Conservation (phyloP, 2,888 invertebrate genomes). For the Papilio demoleus region DNA sequence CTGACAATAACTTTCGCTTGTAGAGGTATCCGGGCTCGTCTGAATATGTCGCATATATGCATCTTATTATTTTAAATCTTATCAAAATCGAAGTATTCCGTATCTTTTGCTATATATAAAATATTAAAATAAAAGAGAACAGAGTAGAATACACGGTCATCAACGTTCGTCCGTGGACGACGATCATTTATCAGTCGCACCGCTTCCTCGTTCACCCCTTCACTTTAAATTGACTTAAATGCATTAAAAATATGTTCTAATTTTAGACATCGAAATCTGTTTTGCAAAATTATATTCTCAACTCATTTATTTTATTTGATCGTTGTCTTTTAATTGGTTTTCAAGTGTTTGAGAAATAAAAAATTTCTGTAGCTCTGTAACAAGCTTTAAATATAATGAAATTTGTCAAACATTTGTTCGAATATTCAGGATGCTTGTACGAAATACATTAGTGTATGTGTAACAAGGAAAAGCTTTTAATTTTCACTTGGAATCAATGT, state of each 20-base stretch:
- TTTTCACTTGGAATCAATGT: slow-evolving; percentile 69
- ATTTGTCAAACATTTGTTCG: slow-evolving; percentile 31
- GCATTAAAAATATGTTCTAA: slow-evolving; percentile 29
- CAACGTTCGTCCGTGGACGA: slow-evolving; percentile 4
- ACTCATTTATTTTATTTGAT: not conserved
- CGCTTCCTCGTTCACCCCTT: slow-evolving; percentile 42
- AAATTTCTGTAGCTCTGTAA: not conserved
- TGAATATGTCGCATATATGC: no score
- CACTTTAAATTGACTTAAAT: slow-evolving; percentile 41
- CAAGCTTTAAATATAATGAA: slow-evolving; percentile 1
- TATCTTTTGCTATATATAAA: not conserved
- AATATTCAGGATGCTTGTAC: not conserved
- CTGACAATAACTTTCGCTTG: no score
- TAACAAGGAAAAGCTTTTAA: slow-evolving; percentile 72
- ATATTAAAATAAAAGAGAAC: slow-evolving; percentile 8
- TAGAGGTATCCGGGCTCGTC: no score
- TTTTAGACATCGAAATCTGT: slow-evolving; percentile 4
- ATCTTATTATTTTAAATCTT: not conserved
- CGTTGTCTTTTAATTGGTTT: not conserved
- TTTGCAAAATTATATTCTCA: not conserved
- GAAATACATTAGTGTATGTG: slow-evolving; percentile 38
- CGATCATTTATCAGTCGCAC: slow-evolving; percentile 30
- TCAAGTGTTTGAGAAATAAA: not conserved
- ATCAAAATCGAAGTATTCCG: not conserved
- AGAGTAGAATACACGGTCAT: not conserved